Conservation (phyloP, 1,140 invertebrate genomes). For the Lysiphlebus fabarum region DNA sequence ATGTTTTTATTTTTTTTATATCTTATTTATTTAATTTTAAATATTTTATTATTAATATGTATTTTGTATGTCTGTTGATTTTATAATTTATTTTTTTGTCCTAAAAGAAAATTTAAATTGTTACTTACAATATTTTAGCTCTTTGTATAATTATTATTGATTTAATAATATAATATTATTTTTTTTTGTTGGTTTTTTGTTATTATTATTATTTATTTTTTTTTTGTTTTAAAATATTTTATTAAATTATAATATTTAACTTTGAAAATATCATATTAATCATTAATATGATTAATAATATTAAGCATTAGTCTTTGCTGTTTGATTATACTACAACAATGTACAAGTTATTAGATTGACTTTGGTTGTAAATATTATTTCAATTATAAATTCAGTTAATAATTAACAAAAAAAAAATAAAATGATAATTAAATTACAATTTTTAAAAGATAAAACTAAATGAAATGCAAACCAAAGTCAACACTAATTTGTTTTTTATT, state of each 20-base stretch:
- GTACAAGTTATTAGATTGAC: slow-evolving; percentile 39
- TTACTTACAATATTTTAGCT: too few relatives aligned
- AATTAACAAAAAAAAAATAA: slow-evolving; percentile 1
- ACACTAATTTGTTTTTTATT: too few relatives aligned
- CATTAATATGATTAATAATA: slow-evolving; percentile 45
- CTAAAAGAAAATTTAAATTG: too few relatives aligned
- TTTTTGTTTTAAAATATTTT: not conserved
- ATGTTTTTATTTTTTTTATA: too few relatives aligned
- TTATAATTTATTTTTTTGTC: too few relatives aligned
- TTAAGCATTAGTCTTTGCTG: slow-evolving; percentile 54
- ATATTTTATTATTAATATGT: too few relatives aligned
- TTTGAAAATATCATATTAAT: slow-evolving; percentile 42
- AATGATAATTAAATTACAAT: not conserved
- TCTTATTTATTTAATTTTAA: too few relatives aligned
- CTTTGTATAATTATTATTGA: too few relatives aligned
- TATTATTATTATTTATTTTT: not conserved
- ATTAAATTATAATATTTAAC: slow-evolving; percentile 17
- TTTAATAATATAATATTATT: too few relatives aligned
- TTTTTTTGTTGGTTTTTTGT: not conserved
- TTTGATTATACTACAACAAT: slow-evolving; percentile 54
- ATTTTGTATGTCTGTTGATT: too few relatives aligned
- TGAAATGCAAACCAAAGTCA: too few relatives aligned
- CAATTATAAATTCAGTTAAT: not conserved
- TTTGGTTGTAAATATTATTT: not conserved
- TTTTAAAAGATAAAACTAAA: too few relatives aligned